Evolutionary conservation across 2,888 invertebrate genomes (phyloP).

Genomic region (Tenthredo amoena): DNA sequence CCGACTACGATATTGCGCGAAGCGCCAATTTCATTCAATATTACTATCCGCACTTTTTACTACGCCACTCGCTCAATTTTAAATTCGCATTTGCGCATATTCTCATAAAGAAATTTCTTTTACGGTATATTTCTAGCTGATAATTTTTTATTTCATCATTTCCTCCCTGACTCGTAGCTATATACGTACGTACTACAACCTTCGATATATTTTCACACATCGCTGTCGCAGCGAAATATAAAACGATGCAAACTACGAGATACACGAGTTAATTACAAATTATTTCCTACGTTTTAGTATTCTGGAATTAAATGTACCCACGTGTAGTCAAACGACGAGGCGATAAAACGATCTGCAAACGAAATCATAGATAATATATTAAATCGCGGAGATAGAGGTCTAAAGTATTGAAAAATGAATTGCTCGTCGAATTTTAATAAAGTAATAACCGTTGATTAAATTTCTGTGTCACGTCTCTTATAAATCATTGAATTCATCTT

Average conservation of each 20-base stretch:
- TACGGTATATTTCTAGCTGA: not conserved
- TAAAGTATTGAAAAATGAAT: not conserved
- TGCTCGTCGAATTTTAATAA: not conserved
- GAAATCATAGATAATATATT: not conserved
- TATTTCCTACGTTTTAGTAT: not conserved
- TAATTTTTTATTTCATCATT: not conserved
- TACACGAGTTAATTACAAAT: not conserved
- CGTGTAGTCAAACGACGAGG: not conserved
- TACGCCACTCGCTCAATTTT: conserved; percentile 16
- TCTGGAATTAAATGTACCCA: not conserved
- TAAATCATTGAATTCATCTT: not conserved
- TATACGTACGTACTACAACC: not conserved
- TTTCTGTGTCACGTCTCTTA: not conserved
- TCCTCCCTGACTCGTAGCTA: not conserved
- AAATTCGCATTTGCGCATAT: conserved; percentile 22
- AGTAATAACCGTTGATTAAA: not conserved
- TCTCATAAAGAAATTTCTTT: conserved; percentile 18
- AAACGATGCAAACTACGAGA: not conserved
- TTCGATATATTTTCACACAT: not conserved
- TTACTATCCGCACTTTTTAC: conserved; percentile 37
- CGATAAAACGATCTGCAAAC: not conserved
- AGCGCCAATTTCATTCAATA: conserved; percentile 55
- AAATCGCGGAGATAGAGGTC: not conserved
- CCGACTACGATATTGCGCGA: conserved; percentile 10
- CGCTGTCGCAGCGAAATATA: not conserved